These are phyloP conservation scores for Ochotona curzoniae DNA, from an alignment of 2,113 vertebrate genomes.

Conservation along the genomic window DNA sequence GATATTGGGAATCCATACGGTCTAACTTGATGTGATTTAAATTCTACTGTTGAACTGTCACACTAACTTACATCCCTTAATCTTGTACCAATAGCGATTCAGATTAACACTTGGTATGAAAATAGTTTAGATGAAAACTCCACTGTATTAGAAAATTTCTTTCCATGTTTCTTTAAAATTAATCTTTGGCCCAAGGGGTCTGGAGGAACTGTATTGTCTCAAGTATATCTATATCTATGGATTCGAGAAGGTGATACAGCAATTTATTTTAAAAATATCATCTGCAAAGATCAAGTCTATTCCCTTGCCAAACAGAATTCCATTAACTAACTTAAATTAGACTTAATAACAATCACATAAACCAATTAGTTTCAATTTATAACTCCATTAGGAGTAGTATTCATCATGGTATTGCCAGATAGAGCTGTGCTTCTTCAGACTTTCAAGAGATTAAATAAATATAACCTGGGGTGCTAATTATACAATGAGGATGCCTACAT, in stretches of 20 bases:
- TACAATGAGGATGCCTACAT: slow-evolving; percentile 67
- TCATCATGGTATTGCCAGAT: slow-evolving; percentile 80
- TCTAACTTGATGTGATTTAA: slow-evolving; percentile 78
- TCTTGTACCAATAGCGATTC: slow-evolving; percentile 55
- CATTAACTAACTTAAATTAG: slow-evolving; percentile 86
- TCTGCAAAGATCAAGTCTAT: slow-evolving; percentile 83
- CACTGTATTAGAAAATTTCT: slow-evolving; percentile 56
- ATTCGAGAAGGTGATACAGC: slow-evolving; percentile 76
- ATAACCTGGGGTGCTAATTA: slow-evolving; percentile 81
- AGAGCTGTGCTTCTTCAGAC: slow-evolving; percentile 77
- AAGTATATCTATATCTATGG: slow-evolving; percentile 73
- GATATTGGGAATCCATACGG: slow-evolving; percentile 83
- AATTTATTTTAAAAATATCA: slow-evolving; percentile 83
- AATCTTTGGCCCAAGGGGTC: neutral
- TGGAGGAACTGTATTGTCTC: neutral
- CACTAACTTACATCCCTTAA: slow-evolving; percentile 72
- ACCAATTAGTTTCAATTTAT: slow-evolving; percentile 89
- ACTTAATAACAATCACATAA: slow-evolving; percentile 87
- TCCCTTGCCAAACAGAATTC: slow-evolving; percentile 86
- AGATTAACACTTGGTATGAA: slow-evolving; percentile 64
- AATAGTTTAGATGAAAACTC: slow-evolving; percentile 59
- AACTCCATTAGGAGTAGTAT: slow-evolving; percentile 85
- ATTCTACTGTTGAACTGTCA: slow-evolving; percentile 71
- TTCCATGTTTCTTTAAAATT: slow-evolving; percentile 11
- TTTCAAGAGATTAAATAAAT: slow-evolving; percentile 85